These are phyloP conservation scores for Pithys albifrons DNA, from an alignment of 2,113 vertebrate genomes.

Conservation along the genomic window DNA sequence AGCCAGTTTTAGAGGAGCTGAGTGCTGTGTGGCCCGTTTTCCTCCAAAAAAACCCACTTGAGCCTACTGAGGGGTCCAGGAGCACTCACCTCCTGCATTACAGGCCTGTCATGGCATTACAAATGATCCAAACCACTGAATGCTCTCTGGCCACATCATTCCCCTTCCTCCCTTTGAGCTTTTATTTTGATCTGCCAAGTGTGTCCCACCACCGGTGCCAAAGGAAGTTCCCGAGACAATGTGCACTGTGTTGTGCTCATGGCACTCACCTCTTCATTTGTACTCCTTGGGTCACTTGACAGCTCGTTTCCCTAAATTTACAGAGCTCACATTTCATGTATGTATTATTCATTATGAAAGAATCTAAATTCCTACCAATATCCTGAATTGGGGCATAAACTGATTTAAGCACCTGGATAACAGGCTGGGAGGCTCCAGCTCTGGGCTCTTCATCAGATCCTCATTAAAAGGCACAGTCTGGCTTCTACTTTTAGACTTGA, in stretches of 20 bases:
- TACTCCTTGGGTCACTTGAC: not conserved
- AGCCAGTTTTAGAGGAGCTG: not conserved
- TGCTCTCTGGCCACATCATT: not conserved
- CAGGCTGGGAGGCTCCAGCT: not conserved
- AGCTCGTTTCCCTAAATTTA: slow-evolving; percentile 25
- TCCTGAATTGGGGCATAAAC: not conserved
- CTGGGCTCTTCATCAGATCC: not conserved
- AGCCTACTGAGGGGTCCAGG: not conserved
- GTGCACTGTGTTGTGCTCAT: not conserved
- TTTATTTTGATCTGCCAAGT: slow-evolving; percentile 43
- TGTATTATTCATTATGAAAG: slow-evolving; percentile 15
- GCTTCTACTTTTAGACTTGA: not conserved
- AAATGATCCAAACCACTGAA: not conserved
- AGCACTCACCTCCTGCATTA: not conserved
- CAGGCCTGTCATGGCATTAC: not conserved
- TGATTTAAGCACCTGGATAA: not conserved
- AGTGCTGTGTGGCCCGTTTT: fast-evolving
- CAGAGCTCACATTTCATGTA: slow-evolving; percentile 22
- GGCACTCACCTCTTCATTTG: not conserved
- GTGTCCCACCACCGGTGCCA: slow-evolving; percentile 19
- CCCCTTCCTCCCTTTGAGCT: slow-evolving; percentile 27
- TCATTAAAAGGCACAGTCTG: not conserved
- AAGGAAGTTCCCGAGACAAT: slow-evolving; percentile 65
- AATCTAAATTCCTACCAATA: slow-evolving; percentile 22
- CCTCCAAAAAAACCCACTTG: not conserved